Conservation (phyloP, 2,888 invertebrate species). For the Acleris sparsana region DNA sequence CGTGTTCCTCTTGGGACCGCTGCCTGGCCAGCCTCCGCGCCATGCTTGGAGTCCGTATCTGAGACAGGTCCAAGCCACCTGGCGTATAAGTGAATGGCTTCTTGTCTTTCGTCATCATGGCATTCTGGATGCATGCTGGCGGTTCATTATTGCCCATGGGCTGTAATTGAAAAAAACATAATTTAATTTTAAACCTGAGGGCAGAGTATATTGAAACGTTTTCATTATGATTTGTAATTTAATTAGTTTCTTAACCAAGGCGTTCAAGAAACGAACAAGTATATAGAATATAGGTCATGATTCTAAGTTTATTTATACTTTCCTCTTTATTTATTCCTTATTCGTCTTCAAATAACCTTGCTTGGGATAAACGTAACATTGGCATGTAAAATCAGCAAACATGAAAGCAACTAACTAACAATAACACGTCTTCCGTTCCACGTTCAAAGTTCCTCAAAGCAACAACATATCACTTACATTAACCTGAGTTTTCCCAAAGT, state of each 20-base stretch:
- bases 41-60: slow-evolving; percentile 95
- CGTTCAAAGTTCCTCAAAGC: neutral
- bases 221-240: no score
- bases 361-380: no score
- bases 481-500: slow-evolving; percentile 76
- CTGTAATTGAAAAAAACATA: slow-evolving; percentile 59
- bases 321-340: no score
- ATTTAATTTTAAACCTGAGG: neutral
- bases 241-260: no score
- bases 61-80: slow-evolving; percentile 94
- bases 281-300: no score
- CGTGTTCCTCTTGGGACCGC: slow-evolving; percentile 85
- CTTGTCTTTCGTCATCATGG: slow-evolving; percentile 98
- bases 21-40: slow-evolving; percentile 88
- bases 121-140: slow-evolving; percentile 95
- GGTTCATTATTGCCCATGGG: slow-evolving; percentile 85
- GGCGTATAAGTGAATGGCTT: slow-evolving; percentile 98
- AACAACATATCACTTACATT: slow-evolving; percentile 63
- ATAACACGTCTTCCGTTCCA: neutral
- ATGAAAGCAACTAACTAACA: slow-evolving; percentile 8
- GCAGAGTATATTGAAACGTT: no score
- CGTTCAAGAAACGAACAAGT: no score
- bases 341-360: no score
- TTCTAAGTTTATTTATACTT: no score
- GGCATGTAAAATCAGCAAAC: no score